Evolutionary conservation across 1,140 invertebrate species (phyloP).

Genomic region (Penaeus japonicus): DNA sequence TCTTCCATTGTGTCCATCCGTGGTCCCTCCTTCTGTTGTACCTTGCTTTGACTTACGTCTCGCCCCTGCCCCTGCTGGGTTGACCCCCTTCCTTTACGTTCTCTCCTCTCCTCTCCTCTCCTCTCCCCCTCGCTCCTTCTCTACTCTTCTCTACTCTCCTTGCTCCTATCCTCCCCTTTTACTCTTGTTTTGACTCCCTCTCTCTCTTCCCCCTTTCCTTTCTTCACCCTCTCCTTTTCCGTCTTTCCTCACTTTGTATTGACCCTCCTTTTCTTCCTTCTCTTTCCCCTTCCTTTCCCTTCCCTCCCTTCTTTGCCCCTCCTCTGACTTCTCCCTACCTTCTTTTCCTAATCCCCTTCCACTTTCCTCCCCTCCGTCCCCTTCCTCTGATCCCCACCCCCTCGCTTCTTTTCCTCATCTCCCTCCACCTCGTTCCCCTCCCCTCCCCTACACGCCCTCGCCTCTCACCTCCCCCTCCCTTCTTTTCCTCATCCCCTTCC

Average conservation of each 20-base stretch:
- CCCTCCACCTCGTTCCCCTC: no score
- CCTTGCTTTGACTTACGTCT: no score
- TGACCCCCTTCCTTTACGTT: no score
- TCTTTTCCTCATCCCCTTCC: no score
- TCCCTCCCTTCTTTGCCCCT: neutral
- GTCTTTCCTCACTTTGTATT: neutral
- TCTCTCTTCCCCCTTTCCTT: no score
- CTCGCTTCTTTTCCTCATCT: neutral
- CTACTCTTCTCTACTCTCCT: neutral
- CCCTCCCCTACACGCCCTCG: no score
- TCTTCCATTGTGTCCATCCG: no score
- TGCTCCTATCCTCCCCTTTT: neutral
- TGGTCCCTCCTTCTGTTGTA: no score
- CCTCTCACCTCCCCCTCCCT: neutral
- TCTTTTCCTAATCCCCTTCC: no score
- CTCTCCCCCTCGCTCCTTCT: neutral
- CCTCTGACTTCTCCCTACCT: neutral
- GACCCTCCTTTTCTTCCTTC: neutral
- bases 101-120: neutral
- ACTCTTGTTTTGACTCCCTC: no score
- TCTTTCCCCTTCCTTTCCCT: no score
- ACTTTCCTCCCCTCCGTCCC: neutral
- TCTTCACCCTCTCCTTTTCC: neutral
- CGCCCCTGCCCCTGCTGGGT: no score
- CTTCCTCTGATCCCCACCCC: neutral